phyloP scores from a whole-genome alignment of 2,888 invertebrate genomes.

The Troides helena region DNA sequence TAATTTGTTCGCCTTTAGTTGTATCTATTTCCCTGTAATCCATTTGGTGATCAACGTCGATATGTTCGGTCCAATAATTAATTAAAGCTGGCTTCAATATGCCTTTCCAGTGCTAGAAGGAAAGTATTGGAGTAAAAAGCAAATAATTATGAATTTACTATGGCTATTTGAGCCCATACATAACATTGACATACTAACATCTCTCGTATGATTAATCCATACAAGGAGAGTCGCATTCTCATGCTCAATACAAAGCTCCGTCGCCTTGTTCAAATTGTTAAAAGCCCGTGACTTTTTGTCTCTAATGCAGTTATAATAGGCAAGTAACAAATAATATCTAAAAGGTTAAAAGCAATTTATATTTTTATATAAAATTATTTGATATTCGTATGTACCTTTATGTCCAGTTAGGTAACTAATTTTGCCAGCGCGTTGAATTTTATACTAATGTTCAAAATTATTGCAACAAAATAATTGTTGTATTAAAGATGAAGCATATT shows the following conservation, averaged over 20 bases:
- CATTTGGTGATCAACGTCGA: slow-evolving; percentile 57
- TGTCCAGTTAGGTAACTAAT: too few species aligned
- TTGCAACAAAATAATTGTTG: too few species aligned
- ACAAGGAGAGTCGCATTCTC: slow-evolving; percentile 61
- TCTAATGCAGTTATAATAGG: slow-evolving; percentile 73
- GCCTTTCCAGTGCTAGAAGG: slow-evolving; percentile 76
- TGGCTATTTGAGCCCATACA: background rate
- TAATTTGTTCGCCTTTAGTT: slow-evolving; percentile 52
- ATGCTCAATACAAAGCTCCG: slow-evolving; percentile 53
- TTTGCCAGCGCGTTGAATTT: too few species aligned
- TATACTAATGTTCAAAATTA: too few species aligned
- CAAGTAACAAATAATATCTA: slow-evolving; percentile 74
- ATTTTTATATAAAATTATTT: too few species aligned
- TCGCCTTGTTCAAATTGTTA: slow-evolving; percentile 60
- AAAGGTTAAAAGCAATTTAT: slow-evolving; percentile 33
- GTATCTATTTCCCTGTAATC: slow-evolving; percentile 68
- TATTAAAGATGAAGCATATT: background rate
- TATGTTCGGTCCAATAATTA: slow-evolving; percentile 75
- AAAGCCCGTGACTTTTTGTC: slow-evolving; percentile 60
- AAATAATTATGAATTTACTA: too few species aligned
- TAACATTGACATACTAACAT: slow-evolving; percentile 54
- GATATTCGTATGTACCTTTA: too few species aligned
- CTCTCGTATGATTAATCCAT: slow-evolving; percentile 76
- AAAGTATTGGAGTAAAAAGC: background rate
- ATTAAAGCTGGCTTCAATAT: slow-evolving; percentile 57